Conservation (phyloP, 2,113 vertebrate genomes). For the Aptenodytes forsteri region DNA sequence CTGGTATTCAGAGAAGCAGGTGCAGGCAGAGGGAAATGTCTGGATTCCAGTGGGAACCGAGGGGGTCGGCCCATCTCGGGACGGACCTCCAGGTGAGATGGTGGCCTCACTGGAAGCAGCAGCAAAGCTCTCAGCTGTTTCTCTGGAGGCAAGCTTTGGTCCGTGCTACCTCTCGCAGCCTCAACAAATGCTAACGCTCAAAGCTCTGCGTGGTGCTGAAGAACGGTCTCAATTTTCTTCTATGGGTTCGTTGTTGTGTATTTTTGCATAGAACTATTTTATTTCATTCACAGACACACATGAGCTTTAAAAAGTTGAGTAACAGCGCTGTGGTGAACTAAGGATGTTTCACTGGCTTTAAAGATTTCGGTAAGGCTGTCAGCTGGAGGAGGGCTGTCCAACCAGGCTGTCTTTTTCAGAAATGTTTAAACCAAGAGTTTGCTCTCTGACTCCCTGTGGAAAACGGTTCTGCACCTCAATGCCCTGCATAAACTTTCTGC, state of each 20-base stretch:
- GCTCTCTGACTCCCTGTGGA: background rate
- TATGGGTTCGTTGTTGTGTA: fast-evolving
- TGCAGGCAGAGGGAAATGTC: background rate
- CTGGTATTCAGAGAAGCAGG: background rate
- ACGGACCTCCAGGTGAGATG: background rate
- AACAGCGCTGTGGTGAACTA: background rate
- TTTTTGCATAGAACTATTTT: background rate
- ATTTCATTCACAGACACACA: background rate
- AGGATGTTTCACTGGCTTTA: background rate
- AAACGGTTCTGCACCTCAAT: background rate
- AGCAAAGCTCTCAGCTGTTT: background rate
- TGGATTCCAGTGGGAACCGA: fast-evolving
- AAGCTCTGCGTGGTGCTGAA: background rate
- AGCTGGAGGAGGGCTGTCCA: background rate
- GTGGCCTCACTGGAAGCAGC: background rate
- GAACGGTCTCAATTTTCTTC: background rate
- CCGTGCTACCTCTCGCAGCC: background rate
- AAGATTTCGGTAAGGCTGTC: background rate
- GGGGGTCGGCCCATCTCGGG: fast-evolving
- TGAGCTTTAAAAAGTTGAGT: background rate
- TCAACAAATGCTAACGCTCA: background rate
- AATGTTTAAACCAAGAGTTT: background rate
- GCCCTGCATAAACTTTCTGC: background rate
- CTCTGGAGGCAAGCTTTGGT: background rate
- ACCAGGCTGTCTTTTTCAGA: background rate